Percentiles rank a stretch among this genome's conserved stretches.
Conservation (phyloP, 1,140 invertebrate genomes). For the Drosophila ficusphila region DNA sequence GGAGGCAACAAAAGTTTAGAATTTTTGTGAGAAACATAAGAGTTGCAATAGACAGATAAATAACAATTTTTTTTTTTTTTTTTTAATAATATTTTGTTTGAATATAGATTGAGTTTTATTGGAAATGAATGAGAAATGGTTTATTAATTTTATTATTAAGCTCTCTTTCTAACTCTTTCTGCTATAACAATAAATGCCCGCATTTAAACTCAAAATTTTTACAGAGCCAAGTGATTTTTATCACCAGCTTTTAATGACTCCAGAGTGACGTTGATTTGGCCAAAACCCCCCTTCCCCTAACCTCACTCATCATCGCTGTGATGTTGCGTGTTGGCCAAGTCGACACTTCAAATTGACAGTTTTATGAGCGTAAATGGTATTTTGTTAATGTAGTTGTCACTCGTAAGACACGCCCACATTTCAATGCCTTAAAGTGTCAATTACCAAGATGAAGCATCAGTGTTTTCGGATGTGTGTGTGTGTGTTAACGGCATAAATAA, state of each 20-base stretch:
- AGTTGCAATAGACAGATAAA: too few species aligned
- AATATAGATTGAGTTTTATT: too few species aligned
- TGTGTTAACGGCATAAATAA: constrained; percentile 57
- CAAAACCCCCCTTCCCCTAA: neutral
- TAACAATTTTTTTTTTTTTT: too few species aligned
- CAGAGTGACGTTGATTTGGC: constrained; percentile 38
- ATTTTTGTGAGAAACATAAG: too few species aligned
- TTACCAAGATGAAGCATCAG: constrained; percentile 53
- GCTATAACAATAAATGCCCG: neutral
- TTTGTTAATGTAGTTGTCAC: constrained; percentile 62
- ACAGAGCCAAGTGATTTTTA: neutral
- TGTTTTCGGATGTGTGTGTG: constrained; percentile 6
- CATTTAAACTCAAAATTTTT: neutral
- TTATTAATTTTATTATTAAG: too few species aligned
- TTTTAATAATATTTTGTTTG: too few species aligned
- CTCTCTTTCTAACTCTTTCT: too few species aligned
- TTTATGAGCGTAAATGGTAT: constrained; percentile 75
- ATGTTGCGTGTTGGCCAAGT: constrained; percentile 50
- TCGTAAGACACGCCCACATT: constrained; percentile 51
- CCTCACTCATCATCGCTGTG: neutral
- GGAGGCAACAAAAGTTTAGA: too few species aligned
- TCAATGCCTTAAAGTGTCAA: constrained; percentile 76
- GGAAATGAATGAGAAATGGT: too few species aligned
- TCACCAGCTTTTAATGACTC: too few species aligned
- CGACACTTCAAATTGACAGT: constrained; percentile 73